Conservation (phyloP, 2,888 invertebrate species). For the Chirona hameri region DNA sequence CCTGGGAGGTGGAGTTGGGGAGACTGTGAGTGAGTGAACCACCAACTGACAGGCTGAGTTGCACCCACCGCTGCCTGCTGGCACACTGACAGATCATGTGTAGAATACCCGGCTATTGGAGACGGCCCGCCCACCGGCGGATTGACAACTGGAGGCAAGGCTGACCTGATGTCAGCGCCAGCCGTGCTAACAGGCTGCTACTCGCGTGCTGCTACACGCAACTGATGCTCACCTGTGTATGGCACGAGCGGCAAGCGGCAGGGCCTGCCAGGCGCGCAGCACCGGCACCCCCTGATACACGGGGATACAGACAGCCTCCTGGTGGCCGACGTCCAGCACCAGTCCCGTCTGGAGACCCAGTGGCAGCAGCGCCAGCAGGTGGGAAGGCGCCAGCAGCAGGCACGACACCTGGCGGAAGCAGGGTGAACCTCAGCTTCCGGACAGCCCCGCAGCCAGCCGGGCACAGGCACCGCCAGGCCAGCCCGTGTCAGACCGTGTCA, state of each 20-base stretch:
- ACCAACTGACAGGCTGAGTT: too few species aligned
- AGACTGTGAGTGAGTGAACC: too few species aligned
- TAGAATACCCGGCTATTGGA: too few species aligned
- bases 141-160: too few species aligned
- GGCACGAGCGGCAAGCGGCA: conserved; percentile 70
- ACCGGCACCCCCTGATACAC: conserved; percentile 84
- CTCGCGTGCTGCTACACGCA: neutral
- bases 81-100: too few species aligned
- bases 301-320: conserved; percentile 74
- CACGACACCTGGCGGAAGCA: conserved; percentile 60
- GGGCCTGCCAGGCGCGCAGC: conserved; percentile 73
- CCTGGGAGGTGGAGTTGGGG: too few species aligned
- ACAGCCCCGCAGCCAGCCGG: too few species aligned
- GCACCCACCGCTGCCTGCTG: too few species aligned
- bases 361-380: conserved; percentile 76
- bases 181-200: neutral
- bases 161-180: too few species aligned
- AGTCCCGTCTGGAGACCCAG: conserved; percentile 77
- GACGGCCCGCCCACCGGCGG: too few species aligned
- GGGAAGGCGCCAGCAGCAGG: conserved; percentile 76
- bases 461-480: too few species aligned
- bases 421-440: neutral
- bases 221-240: conserved; percentile 61
- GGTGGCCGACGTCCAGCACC: conserved; percentile 81
- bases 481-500: too few species aligned